Evolutionary conservation across 2,113 vertebrate genomes (phyloP).

Genomic region (Sturnus vulgaris): DNA sequence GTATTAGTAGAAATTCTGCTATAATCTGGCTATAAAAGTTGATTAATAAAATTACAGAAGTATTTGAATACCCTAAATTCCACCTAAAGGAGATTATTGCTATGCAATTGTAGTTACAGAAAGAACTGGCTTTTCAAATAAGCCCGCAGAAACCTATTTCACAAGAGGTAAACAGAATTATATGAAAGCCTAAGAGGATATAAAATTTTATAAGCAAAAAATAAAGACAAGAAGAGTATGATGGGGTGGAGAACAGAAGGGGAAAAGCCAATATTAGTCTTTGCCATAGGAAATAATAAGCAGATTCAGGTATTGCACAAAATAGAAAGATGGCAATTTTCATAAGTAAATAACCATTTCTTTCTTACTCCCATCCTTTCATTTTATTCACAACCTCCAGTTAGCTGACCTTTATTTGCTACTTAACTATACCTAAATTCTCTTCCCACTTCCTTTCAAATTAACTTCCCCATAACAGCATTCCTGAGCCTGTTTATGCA

Average conservation of each 20-base stretch:
- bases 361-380: not conserved
- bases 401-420: not conserved
- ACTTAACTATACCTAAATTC: not conserved
- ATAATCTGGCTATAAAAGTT: not conserved
- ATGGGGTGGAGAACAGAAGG: not conserved
- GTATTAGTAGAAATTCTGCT: not conserved
- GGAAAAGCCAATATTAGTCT: not conserved
- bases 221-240: not conserved
- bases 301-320: not conserved
- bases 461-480: not conserved
- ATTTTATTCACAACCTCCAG: not conserved
- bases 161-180: conserved; percentile 8
- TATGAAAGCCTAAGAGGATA: not conserved
- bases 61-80: conserved; percentile 16
- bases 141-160: not conserved
- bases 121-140: not conserved
- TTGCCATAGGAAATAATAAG: not conserved
- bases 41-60: not conserved
- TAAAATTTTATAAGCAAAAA: not conserved
- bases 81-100: not conserved
- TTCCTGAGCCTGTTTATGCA: not conserved
- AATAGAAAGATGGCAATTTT: not conserved
- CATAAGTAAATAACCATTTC: not conserved
- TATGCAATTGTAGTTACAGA: not conserved
- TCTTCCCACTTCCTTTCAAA: not conserved